Evolutionary conservation across 2,797 vertebrate species (phyloP), one percentile per base, ranked within the genome.

Genomic region (Anguilla marmorata): DNA sequence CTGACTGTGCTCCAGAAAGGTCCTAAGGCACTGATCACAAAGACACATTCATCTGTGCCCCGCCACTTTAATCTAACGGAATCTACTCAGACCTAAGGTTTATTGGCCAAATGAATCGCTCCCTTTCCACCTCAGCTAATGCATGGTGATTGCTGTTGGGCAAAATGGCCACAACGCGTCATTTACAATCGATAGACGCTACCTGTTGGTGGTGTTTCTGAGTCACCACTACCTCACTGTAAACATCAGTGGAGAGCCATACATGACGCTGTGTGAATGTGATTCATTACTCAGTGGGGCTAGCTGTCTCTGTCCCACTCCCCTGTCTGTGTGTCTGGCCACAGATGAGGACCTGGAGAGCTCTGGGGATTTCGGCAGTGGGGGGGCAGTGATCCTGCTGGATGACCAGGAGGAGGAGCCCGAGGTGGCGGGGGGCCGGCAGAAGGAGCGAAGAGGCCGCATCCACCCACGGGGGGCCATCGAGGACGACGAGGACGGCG

Each of bases 331-430:
- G 21, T 50, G 12, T 48, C 21, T 89, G 21, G 87, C 72, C 37
- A 0, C 93, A 98, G 98, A 98, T 88, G 98, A 98, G 93, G 98
- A 99, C 86, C 97, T 98, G 92, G 98, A 99, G 94, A 98, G 96
- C 54, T 99, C 98, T 0, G 98, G 98, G 83, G 98, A 99, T 91
- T 98, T 98, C 21, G 98, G 98, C 92, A 99, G 98, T 0, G 98
- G 98, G 0, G 97, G 97, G 52, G 94, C 96, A 0, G 97, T 98
- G 91, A 96, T 98, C 86, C 96, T 99, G 90, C 92, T 98, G 14
- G 97, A 97, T 74, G 98, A 99, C 92, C 96, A 98, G 88, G 98
- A 99, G 90, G 96, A 97, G 93, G 95, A 94, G 92, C 94, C 95
- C 60, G 95, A 93, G 90, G 94, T 88, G 4, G 93, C 91, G 76